phyloP scores from a whole-genome alignment of 2,797 vertebrate genomes.

The Antrozous pallidus region DNA sequence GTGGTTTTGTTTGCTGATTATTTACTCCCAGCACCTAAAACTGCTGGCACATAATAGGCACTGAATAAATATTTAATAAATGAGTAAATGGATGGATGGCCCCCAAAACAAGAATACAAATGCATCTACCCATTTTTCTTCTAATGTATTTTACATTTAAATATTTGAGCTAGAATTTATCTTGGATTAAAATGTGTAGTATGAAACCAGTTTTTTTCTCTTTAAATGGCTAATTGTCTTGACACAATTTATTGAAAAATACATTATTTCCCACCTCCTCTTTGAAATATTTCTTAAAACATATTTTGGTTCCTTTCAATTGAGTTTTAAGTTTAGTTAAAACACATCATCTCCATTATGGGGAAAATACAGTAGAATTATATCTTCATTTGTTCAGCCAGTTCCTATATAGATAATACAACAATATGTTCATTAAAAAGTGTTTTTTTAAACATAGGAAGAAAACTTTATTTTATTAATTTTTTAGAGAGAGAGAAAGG shows the following conservation, averaged over 20 bases:
- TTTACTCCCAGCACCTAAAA: background rate
- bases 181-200: background rate
- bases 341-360: background rate
- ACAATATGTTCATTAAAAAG: background rate
- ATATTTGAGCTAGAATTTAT: slow-evolving; percentile 21
- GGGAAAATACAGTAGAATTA: background rate
- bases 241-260: background rate
- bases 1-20: background rate
- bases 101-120: background rate
- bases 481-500: no score
- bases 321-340: background rate
- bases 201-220: background rate
- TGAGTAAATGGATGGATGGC: background rate
- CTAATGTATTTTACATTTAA: background rate
- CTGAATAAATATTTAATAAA: background rate
- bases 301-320: background rate
- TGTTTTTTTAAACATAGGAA: background rate
- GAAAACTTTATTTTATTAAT: no score
- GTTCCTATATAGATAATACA: background rate
- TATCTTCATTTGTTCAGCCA: background rate
- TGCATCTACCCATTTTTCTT: background rate
- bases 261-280: background rate
- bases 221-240: background rate
- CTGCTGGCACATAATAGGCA: background rate
- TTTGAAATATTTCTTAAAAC: background rate